Percentiles rank a stretch among this genome's conserved stretches.
phyloP scores from a whole-genome alignment of 2,888 invertebrate species.

The Tenthredo scrophulariae region DNA sequence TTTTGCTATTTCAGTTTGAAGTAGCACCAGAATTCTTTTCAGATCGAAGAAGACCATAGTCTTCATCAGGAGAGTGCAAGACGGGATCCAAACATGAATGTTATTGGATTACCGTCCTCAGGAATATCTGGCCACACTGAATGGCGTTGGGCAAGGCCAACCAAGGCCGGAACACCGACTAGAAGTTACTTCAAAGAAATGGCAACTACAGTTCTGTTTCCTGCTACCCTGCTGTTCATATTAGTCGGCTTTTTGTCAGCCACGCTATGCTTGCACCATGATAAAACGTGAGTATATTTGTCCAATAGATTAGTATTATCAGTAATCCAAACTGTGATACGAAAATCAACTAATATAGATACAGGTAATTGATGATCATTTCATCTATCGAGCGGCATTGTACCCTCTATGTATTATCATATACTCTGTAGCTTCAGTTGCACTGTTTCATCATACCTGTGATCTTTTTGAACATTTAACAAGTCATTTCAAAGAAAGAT shows the following conservation, averaged over 20 bases:
- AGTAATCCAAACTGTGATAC: not conserved
- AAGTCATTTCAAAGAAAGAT: not conserved
- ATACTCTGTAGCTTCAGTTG: not conserved
- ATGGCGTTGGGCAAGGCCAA: slow-evolving; percentile 84
- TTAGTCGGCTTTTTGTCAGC: slow-evolving; percentile 85
- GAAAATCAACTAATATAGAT: not conserved
- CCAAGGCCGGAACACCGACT: slow-evolving; percentile 82
- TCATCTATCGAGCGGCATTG: not conserved
- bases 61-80: slow-evolving; percentile 71
- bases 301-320: not conserved
- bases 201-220: slow-evolving; percentile 85
- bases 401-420: not conserved
- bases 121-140: slow-evolving; percentile 74
- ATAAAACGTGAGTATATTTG: slow-evolving; percentile 85
- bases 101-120: slow-evolving; percentile 70
- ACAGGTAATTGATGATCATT: not conserved
- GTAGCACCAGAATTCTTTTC: not conserved
- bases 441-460: not conserved
- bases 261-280: slow-evolving; percentile 88
- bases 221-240: slow-evolving; percentile 84
- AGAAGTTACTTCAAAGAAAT: slow-evolving; percentile 86
- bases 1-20: not conserved
- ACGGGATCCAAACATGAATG: slow-evolving; percentile 73
- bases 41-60: slow-evolving; percentile 72
- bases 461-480: not conserved